Evolutionary conservation across 1,140 invertebrate species (phyloP).

Genomic region (Euwallacea similis): DNA sequence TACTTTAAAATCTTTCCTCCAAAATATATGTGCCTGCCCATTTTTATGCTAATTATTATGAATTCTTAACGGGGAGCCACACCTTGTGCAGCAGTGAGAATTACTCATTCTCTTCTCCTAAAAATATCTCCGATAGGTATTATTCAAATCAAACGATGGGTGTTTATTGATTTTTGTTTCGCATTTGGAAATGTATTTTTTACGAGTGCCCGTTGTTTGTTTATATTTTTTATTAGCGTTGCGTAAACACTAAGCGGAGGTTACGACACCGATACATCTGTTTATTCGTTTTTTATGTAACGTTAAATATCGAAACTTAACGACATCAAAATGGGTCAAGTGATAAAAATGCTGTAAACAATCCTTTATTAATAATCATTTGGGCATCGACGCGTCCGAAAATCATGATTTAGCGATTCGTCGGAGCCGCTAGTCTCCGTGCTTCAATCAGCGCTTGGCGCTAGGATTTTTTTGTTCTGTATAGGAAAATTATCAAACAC

Average conservation of each 20-base stretch:
- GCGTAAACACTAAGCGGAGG: conserved; percentile 20
- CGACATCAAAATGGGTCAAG: conserved; percentile 25
- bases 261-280: conserved; percentile 32
- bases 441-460: not conserved
- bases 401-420: not conserved
- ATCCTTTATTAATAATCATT: conserved; percentile 1
- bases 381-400: not conserved
- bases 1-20: no score
- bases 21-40: no score
- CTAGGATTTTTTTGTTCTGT: not conserved
- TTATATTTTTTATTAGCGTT: conserved; percentile 34
- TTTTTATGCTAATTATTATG: no score
- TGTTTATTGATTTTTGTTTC: conserved; percentile 33
- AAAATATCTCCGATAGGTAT: conserved; percentile 11
- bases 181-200: conserved; percentile 34
- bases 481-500: not conserved
- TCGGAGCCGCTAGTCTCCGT: not conserved
- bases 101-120: conserved; percentile 10
- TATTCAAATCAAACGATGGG: conserved; percentile 16
- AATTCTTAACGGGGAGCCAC: no score
- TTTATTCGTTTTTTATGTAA: conserved; percentile 34
- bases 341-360: conserved; percentile 28
- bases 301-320: conserved; percentile 30
- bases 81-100: not conserved
- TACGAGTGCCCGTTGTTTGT: conserved; percentile 25